Conservation (phyloP, 2,888 invertebrate species). For the Odiellus spinosus region DNA sequence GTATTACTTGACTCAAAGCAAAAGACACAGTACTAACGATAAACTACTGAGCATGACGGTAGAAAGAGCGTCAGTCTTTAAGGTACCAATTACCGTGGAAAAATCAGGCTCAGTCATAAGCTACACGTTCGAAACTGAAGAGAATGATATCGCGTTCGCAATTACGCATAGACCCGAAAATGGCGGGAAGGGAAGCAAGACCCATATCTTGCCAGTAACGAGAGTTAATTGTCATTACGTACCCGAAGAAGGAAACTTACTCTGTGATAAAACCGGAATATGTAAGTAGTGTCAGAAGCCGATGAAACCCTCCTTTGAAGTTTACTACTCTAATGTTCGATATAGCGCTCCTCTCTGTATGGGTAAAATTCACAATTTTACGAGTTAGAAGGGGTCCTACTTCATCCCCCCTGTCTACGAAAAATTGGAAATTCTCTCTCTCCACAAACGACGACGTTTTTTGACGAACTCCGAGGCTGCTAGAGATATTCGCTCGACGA, state of each 20-base stretch:
- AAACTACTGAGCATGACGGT: slow-evolving; percentile 47
- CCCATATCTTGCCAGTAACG: slow-evolving; percentile 49
- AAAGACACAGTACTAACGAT: slow-evolving; percentile 33
- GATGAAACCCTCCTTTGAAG: too few relatives aligned
- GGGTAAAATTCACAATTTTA: too few relatives aligned
- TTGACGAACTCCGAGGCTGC: too few relatives aligned
- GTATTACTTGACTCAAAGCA: slow-evolving; percentile 43
- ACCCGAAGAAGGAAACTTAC: slow-evolving; percentile 60
- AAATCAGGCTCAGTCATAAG: slow-evolving; percentile 58
- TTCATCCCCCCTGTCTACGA: too few relatives aligned
- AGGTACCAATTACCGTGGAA: slow-evolving; percentile 50
- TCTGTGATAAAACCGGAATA: slow-evolving; percentile 59
- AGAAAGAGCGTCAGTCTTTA: slow-evolving; percentile 61
- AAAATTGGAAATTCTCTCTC: too few relatives aligned
- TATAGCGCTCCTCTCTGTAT: too few relatives aligned
- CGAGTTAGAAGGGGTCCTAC: too few relatives aligned
- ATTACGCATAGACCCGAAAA: slow-evolving; percentile 46
- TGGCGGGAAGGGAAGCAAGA: slow-evolving; percentile 35
- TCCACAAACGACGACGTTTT: too few relatives aligned
- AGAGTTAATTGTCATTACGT: slow-evolving; percentile 58
- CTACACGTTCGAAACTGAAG: slow-evolving; percentile 75
- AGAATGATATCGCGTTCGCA: slow-evolving; percentile 74
- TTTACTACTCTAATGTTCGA: too few relatives aligned
- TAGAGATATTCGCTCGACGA: too few relatives aligned
- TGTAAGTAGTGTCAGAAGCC: slow-evolving; percentile 62